Evolutionary conservation across 2,113 vertebrate genomes (phyloP).

Genomic region (Erythrocercus mccallii): DNA sequence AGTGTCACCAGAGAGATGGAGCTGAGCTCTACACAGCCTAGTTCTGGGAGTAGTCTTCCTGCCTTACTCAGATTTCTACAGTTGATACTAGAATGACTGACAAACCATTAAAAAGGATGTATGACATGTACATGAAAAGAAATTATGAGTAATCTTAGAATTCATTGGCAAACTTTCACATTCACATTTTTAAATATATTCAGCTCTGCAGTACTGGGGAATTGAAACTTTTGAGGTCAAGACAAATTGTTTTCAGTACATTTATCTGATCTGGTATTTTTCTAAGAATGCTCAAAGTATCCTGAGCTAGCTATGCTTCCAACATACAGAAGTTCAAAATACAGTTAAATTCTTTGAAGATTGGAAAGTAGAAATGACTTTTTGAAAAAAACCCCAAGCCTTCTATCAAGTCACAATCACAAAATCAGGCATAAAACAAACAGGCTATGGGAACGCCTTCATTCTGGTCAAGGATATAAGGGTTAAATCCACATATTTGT

Average conservation of each 20-base stretch:
- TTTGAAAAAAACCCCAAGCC: neutral
- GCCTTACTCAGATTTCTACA: neutral
- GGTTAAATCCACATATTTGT: slow-evolving; percentile 82
- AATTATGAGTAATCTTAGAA: neutral
- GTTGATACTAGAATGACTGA: neutral
- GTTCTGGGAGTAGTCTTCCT: neutral
- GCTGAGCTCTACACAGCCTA: neutral
- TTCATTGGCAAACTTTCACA: neutral
- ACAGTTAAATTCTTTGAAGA: neutral
- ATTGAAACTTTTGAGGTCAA: neutral
- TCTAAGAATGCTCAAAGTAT: neutral
- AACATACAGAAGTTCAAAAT: neutral
- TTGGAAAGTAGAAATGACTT: neutral
- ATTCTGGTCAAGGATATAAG: slow-evolving; percentile 99
- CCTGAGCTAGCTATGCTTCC: neutral
- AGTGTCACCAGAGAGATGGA: neutral
- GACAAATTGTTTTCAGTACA: neutral
- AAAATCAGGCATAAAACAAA: slow-evolving; percentile 78
- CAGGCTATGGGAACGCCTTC: slow-evolving; percentile 65
- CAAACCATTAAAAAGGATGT: neutral
- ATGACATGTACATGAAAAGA: neutral
- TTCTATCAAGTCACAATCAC: slow-evolving; percentile 80
- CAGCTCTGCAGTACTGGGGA: neutral
- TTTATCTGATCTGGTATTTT: neutral
- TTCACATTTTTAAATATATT: neutral